Evolutionary conservation across 2,888 invertebrate species (phyloP).

Genomic region (Bedellia somnulentella): DNA sequence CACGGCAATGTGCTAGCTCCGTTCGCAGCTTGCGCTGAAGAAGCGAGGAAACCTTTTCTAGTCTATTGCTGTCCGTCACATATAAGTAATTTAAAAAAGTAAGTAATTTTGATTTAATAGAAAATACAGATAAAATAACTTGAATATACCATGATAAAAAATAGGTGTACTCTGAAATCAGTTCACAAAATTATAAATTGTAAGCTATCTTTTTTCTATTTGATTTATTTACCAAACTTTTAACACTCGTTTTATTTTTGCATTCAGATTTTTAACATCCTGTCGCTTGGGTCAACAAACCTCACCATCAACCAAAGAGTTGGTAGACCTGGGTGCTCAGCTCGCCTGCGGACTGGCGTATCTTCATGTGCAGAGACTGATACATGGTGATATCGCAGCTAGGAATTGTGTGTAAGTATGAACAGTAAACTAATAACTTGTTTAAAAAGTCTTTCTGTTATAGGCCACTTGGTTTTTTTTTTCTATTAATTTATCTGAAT

Average conservation of each 20-base stretch:
- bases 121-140: not conserved
- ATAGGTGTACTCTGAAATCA: too few relatives aligned
- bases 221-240: too few relatives aligned
- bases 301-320: constrained; percentile 69
- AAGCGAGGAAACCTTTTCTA: constrained; percentile 63
- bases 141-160: too few relatives aligned
- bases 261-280: constrained; percentile 48
- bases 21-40: constrained; percentile 67
- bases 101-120: constrained; percentile 8
- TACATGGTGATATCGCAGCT: constrained; percentile 89
- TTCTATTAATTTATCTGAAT: too few relatives aligned
- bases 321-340: constrained; percentile 84
- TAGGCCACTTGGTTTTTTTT: too few relatives aligned
- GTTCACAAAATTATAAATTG: too few relatives aligned
- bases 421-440: too few relatives aligned
- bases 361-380: constrained; percentile 82
- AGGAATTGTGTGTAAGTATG: constrained; percentile 88
- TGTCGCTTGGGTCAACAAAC: constrained; percentile 54
- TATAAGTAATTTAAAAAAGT: constrained; percentile 72
- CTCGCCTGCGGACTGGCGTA: constrained; percentile 84
- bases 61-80: constrained; percentile 72
- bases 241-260: too few relatives aligned
- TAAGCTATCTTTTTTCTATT: too few relatives aligned
- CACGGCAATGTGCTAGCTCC: constrained; percentile 74
- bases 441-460: too few relatives aligned